These are phyloP conservation scores for Lepisosteus oculatus DNA, from an alignment of 2,113 vertebrate species.

Conservation along the genomic window DNA sequence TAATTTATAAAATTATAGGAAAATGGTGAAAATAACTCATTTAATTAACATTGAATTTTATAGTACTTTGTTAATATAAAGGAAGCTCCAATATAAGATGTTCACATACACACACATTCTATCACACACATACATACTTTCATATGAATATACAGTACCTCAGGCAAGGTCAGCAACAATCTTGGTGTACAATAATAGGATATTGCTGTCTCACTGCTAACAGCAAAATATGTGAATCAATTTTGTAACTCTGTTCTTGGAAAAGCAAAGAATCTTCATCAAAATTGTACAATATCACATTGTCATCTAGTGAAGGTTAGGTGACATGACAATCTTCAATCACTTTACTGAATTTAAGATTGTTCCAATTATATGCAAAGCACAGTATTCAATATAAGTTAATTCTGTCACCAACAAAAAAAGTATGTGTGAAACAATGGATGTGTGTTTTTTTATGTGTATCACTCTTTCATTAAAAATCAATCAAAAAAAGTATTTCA, in stretches of 20 bases:
- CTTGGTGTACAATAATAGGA: slow-evolving; percentile 33
- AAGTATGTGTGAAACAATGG: too few relatives aligned
- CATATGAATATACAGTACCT: slow-evolving; percentile 4
- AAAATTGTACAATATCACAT: slow-evolving; percentile 22
- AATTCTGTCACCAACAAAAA: too few relatives aligned
- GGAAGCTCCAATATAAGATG: slow-evolving; percentile 23
- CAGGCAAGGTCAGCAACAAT: slow-evolving; percentile 19
- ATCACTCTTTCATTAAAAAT: too few relatives aligned
- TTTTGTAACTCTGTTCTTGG: slow-evolving; percentile 14
- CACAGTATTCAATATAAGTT: too few relatives aligned
- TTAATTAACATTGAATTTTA: slow-evolving; percentile 20
- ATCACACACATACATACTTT: slow-evolving; percentile 6
- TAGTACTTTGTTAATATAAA: slow-evolving; percentile 16
- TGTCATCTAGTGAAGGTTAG: slow-evolving; percentile 9
- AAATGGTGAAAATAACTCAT: too few relatives aligned
- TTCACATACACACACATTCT: slow-evolving; percentile 6
- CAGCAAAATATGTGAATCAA: slow-evolving; percentile 10
- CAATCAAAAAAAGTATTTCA: too few relatives aligned
- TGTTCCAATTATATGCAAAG: too few relatives aligned
- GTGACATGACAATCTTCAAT: background rate
- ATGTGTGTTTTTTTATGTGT: too few relatives aligned
- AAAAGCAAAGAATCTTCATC: slow-evolving; percentile 11
- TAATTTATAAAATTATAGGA: too few relatives aligned
- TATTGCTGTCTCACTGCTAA: slow-evolving; percentile 18
- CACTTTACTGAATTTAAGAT: too few relatives aligned